These are phyloP conservation scores for Adelphocoris suturalis DNA, from an alignment of 2,888 invertebrate genomes.

Conservation along the genomic window DNA sequence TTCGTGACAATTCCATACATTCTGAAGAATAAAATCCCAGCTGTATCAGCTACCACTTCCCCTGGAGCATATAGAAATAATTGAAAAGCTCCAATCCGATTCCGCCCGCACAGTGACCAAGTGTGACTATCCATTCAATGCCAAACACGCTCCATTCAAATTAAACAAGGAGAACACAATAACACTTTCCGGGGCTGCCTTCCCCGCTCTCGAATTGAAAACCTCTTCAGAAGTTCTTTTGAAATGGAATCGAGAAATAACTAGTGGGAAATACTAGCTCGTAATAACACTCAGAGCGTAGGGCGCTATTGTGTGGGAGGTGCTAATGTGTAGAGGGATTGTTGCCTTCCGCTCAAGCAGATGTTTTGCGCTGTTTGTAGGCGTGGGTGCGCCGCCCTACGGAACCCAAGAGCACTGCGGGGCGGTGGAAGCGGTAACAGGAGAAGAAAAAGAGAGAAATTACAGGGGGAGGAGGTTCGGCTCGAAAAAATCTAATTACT, in stretches of 20 bases:
- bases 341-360: slow-evolving; percentile 63
- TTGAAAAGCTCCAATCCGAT: slow-evolving; percentile 44
- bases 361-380: slow-evolving; percentile 66
- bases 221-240: slow-evolving; percentile 42
- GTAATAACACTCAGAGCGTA: slow-evolving; percentile 40
- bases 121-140: slow-evolving; percentile 47
- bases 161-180: slow-evolving; percentile 55
- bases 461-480: slow-evolving; percentile 51
- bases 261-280: slow-evolving; percentile 57
- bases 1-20: too few relatives aligned
- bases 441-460: slow-evolving; percentile 65
- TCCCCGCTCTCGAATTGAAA: slow-evolving; percentile 28
- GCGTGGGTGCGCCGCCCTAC: slow-evolving; percentile 41
- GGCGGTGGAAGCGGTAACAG: slow-evolving; percentile 43
- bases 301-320: slow-evolving; percentile 60
- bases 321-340: slow-evolving; percentile 59
- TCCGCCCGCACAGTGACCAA: slow-evolving; percentile 46
- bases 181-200: slow-evolving; percentile 8
- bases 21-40: not conserved
- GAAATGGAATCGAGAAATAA: slow-evolving; percentile 54
- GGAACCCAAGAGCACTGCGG: not conserved
- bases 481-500: slow-evolving; percentile 67
- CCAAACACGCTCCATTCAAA: slow-evolving; percentile 54
- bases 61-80: slow-evolving; percentile 24
- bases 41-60: slow-evolving; percentile 38